Evolutionary conservation across 2,797 vertebrate species (phyloP), one percentile per base, ranked within the genome.

Genomic region (Ambastaia sidthimunki): DNA sequence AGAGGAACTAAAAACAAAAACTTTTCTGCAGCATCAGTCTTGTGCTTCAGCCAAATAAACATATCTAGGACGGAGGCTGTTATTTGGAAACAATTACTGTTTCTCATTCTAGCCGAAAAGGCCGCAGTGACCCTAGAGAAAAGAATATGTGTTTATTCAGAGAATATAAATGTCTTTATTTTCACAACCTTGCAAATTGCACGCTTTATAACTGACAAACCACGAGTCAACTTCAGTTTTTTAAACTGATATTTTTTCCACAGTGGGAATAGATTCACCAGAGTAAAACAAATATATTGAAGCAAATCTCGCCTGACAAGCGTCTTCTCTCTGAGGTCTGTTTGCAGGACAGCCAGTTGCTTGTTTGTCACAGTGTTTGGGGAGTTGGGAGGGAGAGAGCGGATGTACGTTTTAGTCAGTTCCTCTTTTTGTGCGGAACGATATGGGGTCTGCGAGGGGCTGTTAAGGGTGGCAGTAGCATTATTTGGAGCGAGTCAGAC

Each of bases 401-500:
- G 84, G 82, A 85, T 82, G 84, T 83, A 82, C 59, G 78, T 81
- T 84, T 68, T 72, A 79, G 75, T 80, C 82, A 84, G 84, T 87
- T 87, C 86, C 86, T 87, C 86, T 87, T 82, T 85, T 87, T 87
- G 86, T 87, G 86, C 59, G 19, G 78, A 76, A 16, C 65, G 68
- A 85, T 85, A 84, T 79, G 84, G 76, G 86, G 82, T 82, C 80
- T 82, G 80, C 66, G 74, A 55, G 52, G 47, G 80, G 75, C 70
- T 37, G 88, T 85, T 73, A 41, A 48, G 57, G 54, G 67, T 82
- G 75, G 78, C 81, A 78, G 31, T 74, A 73, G 74, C 78, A 70
- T 84, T 84, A 69, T 89, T 66, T 78, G 89, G 84, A 83, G 73
- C 21, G 34, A 84, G 73, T 82, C 88, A 81, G 82, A 82, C 80